Conservation (phyloP, 2,113 vertebrate species). For the Vombatus ursinus region DNA sequence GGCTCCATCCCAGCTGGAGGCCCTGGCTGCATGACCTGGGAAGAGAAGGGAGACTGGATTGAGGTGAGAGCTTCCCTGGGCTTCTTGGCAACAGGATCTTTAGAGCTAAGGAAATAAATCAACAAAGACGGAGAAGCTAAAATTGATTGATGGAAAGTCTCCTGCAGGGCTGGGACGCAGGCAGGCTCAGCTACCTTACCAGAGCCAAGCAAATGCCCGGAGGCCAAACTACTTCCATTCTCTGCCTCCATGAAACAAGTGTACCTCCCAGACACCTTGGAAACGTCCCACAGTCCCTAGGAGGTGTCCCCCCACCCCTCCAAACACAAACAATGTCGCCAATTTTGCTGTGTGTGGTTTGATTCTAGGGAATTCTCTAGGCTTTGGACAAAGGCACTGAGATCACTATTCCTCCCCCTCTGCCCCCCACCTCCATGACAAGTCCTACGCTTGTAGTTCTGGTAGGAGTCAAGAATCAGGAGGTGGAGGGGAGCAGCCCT, state of each 20-base stretch:
- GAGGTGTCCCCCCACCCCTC: neutral
- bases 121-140: neutral
- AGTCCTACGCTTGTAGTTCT: neutral
- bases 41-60: neutral
- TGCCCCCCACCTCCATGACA: neutral
- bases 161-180: neutral
- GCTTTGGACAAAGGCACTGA: neutral
- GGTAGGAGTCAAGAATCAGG: neutral
- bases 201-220: neutral
- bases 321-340: neutral
- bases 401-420: neutral
- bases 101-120: neutral
- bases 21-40: slow-evolving; percentile 17
- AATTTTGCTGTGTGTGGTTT: neutral
- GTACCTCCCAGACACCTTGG: neutral
- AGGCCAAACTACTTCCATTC: neutral
- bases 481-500: too few relatives aligned
- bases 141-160: neutral
- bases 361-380: neutral
- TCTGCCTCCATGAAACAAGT: neutral
- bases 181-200: neutral
- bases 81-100: neutral
- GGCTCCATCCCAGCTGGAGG: slow-evolving; percentile 62
- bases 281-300: neutral
- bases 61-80: neutral